Evolutionary conservation across 1,140 invertebrate species (phyloP), one percentile per base, ranked within the genome.

Genomic region (Bombus cullumanus): DNA sequence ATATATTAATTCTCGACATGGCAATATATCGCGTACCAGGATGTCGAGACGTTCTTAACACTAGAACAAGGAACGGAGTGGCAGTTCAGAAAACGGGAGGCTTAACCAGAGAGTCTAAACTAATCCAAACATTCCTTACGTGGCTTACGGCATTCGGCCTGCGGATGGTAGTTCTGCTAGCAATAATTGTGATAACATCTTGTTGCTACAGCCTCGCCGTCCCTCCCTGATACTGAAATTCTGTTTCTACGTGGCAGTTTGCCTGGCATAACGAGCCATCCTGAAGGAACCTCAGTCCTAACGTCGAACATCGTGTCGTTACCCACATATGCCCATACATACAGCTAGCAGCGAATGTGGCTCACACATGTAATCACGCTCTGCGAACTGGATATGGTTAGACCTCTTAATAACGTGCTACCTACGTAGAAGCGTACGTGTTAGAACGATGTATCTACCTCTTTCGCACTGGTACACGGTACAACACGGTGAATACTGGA

Each of bases 121-220:
- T 83, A 83, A 69, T 83, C 64, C 80, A 62, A 86, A 86, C 80
- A 83, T 76, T 80, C 83, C 57, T 43, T 62, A 80, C 37, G 15
- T 69, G 59, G n/a, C 74, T 78, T 75, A 78, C 62, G 9, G 69
- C 77, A 31, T 39, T 73, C 28, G 28, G 82, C 28, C 64, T 78
- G 74, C 34, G 53, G 31, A 47, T 77, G 66, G 73, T 73, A 43
- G 86, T 53, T 86, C 72, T 41, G 57, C 53, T 77, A 66, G 69
- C 81, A 86, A 62, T 62, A 66, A 87, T 90, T 82, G 87, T 83
- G 85, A 87, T 86, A 89, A 89, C 87, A 86, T 62, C 81, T 59
- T 68, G 85, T 84, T 87, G 87, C 66, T 39, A 66, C 47, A 81
- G 59, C 43, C 43, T 28, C 43, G 31, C 28, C 81, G 22, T 37